phyloP scores from a whole-genome alignment of 1,140 invertebrate genomes.

The Lithobius niger region DNA sequence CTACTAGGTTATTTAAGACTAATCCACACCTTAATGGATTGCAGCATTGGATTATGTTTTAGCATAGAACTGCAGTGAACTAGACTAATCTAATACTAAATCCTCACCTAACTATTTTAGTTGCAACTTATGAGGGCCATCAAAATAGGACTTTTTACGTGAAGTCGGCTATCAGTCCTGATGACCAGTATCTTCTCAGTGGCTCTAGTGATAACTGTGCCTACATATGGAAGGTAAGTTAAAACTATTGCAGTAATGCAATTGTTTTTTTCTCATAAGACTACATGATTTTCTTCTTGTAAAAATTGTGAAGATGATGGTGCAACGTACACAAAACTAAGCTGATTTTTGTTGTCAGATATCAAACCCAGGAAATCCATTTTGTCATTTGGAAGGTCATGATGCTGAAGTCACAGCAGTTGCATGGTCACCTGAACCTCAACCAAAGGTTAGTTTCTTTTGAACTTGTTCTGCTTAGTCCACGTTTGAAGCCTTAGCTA shows the following conservation, averaged over 20 bases:
- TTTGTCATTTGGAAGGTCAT: conserved; percentile 55
- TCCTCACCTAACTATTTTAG: too few species aligned
- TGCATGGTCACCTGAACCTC: conserved; percentile 48
- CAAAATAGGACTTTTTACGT: conserved; percentile 66
- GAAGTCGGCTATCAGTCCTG: conserved; percentile 60
- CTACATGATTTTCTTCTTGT: too few species aligned
- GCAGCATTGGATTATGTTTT: too few species aligned
- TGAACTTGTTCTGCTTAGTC: too few species aligned
- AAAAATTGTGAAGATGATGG: background rate
- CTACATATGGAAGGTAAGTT: conserved; percentile 59
- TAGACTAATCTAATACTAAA: too few species aligned
- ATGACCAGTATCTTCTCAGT: conserved; percentile 61
- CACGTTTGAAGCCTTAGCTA: too few species aligned
- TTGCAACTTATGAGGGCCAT: conserved; percentile 46
- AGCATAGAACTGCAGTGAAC: too few species aligned
- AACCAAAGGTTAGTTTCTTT: conserved; percentile 41
- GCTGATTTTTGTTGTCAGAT: background rate
- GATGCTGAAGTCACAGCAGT: conserved; percentile 69
- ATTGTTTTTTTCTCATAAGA: background rate
- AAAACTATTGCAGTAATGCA: background rate
- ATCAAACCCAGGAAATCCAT: conserved; percentile 30
- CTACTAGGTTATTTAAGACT: too few species aligned
- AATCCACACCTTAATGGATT: too few species aligned
- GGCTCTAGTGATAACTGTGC: conserved; percentile 70
- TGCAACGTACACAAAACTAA: background rate